phyloP scores from a whole-genome alignment of 2,113 vertebrate genomes.

The Callopanchax toddi region DNA sequence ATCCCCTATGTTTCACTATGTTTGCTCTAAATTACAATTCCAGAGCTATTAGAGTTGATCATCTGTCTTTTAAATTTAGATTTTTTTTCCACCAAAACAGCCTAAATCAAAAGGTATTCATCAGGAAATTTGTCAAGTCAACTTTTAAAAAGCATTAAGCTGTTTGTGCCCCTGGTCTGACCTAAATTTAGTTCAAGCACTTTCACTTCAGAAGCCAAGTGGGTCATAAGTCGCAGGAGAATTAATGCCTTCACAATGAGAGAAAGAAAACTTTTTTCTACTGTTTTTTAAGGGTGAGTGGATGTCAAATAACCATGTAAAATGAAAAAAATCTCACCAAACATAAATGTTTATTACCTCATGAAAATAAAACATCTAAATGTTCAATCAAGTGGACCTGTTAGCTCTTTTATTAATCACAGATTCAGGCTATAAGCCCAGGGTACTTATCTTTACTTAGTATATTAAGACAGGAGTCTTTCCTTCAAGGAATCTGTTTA shows the following conservation, averaged over 20 bases:
- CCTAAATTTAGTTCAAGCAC: neutral
- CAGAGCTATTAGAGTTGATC: neutral
- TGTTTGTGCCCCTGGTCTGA: neutral
- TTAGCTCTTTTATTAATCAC: conserved; percentile 67
- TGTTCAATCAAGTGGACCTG: conserved; percentile 24
- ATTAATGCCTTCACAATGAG: neutral
- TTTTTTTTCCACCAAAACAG: neutral
- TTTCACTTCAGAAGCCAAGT: conserved; percentile 11
- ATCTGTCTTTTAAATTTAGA: no score
- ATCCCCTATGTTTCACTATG: no score
- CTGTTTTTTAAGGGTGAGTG: no score
- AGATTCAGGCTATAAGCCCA: conserved; percentile 51
- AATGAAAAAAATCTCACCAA: no score
- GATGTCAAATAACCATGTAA: no score
- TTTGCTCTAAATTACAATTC: no score
- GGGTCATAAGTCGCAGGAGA: neutral
- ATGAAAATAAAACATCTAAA: no score
- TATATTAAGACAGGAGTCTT: conserved; percentile 69
- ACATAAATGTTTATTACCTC: no score
- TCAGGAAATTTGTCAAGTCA: neutral
- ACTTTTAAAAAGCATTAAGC: neutral
- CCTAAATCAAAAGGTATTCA: neutral
- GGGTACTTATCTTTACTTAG: conserved; percentile 52
- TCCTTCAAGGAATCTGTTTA: conserved; percentile 60
- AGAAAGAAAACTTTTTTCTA: neutral